These are phyloP conservation scores for Caligus rogercresseyi DNA, from an alignment of 1,140 invertebrate genomes.

Conservation along the genomic window DNA sequence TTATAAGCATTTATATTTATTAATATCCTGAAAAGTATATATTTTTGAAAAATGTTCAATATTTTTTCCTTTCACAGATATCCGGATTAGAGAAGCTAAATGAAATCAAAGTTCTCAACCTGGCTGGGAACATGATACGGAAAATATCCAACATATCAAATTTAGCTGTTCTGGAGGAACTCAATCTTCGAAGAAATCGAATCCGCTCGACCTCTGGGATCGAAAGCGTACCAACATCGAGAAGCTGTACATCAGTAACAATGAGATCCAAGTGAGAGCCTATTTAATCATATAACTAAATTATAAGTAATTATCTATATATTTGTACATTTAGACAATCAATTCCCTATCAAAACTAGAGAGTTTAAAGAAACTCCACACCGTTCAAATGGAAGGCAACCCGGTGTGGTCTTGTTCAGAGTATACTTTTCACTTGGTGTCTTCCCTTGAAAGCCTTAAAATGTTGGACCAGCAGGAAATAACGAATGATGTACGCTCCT, in stretches of 20 bases:
- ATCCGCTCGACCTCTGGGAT: conserved; percentile 60
- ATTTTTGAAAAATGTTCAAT: no score
- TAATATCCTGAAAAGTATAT: no score
- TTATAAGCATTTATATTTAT: no score
- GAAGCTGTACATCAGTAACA: conserved; percentile 65
- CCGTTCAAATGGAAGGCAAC: conserved; percentile 19
- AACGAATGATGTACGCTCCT: conserved; percentile 22
- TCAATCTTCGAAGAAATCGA: conserved; percentile 69
- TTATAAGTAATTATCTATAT: no score
- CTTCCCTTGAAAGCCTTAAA: not conserved
- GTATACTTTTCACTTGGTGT: conserved; percentile 10
- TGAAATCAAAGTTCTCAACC: conserved; percentile 16
- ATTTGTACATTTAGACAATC: conserved; percentile 5
- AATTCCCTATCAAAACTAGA: not conserved
- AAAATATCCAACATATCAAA: conserved; percentile 4
- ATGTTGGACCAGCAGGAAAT: conserved; percentile 25
- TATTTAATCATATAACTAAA: conserved; percentile 17
- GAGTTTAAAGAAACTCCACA: conserved; percentile 4
- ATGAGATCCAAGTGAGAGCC: conserved; percentile 44
- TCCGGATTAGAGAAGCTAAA: conserved; percentile 3
- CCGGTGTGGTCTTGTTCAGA: conserved; percentile 18
- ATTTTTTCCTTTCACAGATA: not conserved
- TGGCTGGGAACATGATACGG: conserved; percentile 17
- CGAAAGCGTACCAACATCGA: conserved; percentile 55
- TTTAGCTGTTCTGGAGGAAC: conserved; percentile 33